Percentiles rank a stretch among this genome's conserved stretches.
phyloP scores from a whole-genome alignment of 2,888 invertebrate species.

The Synergus laeviventris region DNA sequence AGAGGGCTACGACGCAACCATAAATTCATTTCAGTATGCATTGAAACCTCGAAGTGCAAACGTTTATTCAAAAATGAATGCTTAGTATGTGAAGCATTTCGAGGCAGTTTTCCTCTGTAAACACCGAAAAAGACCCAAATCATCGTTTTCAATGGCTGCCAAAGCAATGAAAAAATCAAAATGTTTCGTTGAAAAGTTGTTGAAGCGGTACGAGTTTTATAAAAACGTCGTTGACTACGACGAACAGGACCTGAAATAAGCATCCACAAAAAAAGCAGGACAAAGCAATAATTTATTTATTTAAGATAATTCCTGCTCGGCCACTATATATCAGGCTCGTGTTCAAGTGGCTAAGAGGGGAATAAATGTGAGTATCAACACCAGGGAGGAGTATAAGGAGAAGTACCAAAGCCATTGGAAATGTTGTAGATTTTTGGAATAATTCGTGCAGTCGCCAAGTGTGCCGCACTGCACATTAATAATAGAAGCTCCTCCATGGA shows the following conservation, averaged over 20 bases:
- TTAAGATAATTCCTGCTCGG: constrained; percentile 35
- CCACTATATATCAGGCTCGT: constrained; percentile 18
- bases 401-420: no score
- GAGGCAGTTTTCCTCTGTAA: constrained; percentile 46
- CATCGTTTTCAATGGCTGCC: constrained; percentile 33
- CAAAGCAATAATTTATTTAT: constrained; percentile 28
- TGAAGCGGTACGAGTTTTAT: constrained; percentile 35
- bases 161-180: constrained; percentile 42
- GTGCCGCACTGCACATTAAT: no score
- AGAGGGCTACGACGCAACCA: not conserved
- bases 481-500: no score
- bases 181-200: constrained; percentile 42
- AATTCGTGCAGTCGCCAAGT: no score
- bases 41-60: not conserved
- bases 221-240: constrained; percentile 43
- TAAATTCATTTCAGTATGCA: not conserved
- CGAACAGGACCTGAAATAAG: constrained; percentile 26
- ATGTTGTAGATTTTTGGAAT: no score
- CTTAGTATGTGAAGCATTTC: constrained; percentile 41
- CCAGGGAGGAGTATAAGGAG: no score
- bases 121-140: constrained; percentile 46
- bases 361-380: constrained; percentile 39
- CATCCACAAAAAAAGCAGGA: constrained; percentile 43
- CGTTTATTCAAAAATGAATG: constrained; percentile 38
- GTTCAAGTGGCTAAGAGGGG: constrained; percentile 42